Evolutionary conservation across 1,140 invertebrate genomes (phyloP), one percentile per base, ranked within the genome.

Genomic region (Cotesia vestalis): DNA sequence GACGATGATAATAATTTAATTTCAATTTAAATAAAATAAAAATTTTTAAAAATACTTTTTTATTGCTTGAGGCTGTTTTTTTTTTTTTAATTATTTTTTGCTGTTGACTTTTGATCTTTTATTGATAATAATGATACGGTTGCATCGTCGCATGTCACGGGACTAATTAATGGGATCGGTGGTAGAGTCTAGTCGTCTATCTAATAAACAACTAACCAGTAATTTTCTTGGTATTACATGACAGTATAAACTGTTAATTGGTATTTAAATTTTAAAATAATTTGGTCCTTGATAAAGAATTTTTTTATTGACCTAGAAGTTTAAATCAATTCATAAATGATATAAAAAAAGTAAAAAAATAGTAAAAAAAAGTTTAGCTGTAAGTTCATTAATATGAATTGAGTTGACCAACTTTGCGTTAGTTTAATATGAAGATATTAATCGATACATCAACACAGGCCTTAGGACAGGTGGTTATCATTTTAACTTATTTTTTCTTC

Each of bases 371-470:
- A 55, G 53, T 55, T 6, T 12, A 60, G 34, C 14, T 11, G 27
- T n/a, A 66, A 66, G 34, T 66, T 66, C 63, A 52, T 66, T 52
- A 66, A 66, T 66, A 66, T 66, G 38, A 66, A 66, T 51, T 51
- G 63, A 66, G 46, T 66, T 51, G 20, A 4, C 9, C 4, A 11
- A 17, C 17, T 66, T 51, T 66, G 63, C 20, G 17, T 52, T n/a
- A n/a, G n/a, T n/a, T n/a, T n/a, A n/a, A 36, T 14, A 64, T 38
- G 46, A 36, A 66, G 36, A 66, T 52, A 51, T 8, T 51, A 52
- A 66, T 66, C 63, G 46, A 66, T 66, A 64, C 38, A 36, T 66
- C 34, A 38, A n/a, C n/a, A 66, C 46, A 66, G n/a, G 35, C n/a
- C 9, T 9, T 57, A 57, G 53, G 38, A 40, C 38, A 57, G 9